Evolutionary conservation across 2,888 invertebrate genomes (phyloP).

Genomic region (Tigriopus californicus): DNA sequence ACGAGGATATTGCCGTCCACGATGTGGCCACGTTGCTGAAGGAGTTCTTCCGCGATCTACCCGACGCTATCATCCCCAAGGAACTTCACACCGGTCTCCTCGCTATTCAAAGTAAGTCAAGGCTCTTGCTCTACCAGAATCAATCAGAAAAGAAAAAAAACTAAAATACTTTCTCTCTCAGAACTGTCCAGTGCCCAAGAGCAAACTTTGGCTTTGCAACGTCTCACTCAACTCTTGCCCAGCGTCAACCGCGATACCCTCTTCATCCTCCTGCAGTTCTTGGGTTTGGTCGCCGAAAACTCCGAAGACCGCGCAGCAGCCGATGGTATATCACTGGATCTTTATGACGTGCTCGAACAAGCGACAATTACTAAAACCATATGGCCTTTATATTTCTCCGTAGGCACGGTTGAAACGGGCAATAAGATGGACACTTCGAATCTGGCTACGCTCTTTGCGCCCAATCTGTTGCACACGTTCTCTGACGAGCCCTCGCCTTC

Average conservation of each 20-base stretch:
- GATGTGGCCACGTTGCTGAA: conserved; percentile 82
- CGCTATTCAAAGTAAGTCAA: conserved; percentile 63
- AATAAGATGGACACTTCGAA: conserved; percentile 89
- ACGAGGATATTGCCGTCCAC: conserved; percentile 67
- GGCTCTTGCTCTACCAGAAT: no score
- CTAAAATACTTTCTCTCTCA: conserved; percentile 25
- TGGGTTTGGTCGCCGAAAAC: conserved; percentile 44
- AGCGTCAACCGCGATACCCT: conserved; percentile 75
- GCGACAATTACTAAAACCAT: neutral
- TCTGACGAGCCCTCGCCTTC: conserved; percentile 30
- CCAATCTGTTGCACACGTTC: conserved; percentile 68
- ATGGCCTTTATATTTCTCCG: neutral
- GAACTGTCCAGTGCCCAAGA: conserved; percentile 61
- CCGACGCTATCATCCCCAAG: conserved; percentile 72
- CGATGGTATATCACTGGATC: no score
- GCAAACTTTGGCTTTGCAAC: conserved; percentile 41
- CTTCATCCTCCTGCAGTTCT: conserved; percentile 55
- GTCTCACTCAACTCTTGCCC: conserved; percentile 66
- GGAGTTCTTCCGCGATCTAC: conserved; percentile 77
- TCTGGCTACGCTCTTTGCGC: conserved; percentile 77
- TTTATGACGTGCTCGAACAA: neutral
- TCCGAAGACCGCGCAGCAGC: conserved; percentile 36
- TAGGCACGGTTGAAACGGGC: conserved; percentile 31
- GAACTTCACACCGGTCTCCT: conserved; percentile 76
- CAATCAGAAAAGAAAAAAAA: neutral